phyloP scores from a whole-genome alignment of 2,113 vertebrate genomes.

The Carlito syrichta region DNA sequence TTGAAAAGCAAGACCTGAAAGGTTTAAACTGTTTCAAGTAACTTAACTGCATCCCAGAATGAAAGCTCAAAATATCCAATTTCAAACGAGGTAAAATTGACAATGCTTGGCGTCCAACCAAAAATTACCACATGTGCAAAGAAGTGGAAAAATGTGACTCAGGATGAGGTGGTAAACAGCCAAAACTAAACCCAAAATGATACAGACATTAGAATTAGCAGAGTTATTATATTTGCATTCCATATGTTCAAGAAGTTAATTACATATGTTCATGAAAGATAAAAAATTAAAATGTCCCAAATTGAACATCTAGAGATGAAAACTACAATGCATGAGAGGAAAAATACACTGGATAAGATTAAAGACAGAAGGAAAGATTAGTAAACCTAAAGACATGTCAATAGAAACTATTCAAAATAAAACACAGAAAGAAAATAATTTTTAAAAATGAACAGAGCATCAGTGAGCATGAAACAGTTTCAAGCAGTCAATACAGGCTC shows the following conservation, averaged over 20 bases:
- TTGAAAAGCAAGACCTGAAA: not conserved
- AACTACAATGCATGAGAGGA: not conserved
- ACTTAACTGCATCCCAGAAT: not conserved
- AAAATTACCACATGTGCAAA: not conserved
- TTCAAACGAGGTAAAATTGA: not conserved
- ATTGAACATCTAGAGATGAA: not conserved
- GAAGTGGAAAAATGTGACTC: not conserved
- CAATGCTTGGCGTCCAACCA: not conserved
- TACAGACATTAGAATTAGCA: not conserved
- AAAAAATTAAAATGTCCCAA: slow-evolving; percentile 5
- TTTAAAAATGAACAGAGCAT: not conserved
- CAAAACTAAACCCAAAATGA: not conserved
- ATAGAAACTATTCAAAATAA: not conserved
- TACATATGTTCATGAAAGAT: slow-evolving; percentile 15
- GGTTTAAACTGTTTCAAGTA: not conserved
- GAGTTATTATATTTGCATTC: not conserved
- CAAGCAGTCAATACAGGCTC: fast-evolving
- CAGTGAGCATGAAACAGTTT: fast-evolving
- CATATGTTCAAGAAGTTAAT: slow-evolving; percentile 37
- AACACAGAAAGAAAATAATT: fast-evolving
- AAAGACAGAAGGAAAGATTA: not conserved
- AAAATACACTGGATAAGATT: not conserved
- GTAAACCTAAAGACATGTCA: not conserved
- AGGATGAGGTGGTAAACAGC: not conserved
- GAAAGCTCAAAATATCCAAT: not conserved